phyloP scores from a whole-genome alignment of 2,797 vertebrate genomes.

The Rachycentron canadum region DNA sequence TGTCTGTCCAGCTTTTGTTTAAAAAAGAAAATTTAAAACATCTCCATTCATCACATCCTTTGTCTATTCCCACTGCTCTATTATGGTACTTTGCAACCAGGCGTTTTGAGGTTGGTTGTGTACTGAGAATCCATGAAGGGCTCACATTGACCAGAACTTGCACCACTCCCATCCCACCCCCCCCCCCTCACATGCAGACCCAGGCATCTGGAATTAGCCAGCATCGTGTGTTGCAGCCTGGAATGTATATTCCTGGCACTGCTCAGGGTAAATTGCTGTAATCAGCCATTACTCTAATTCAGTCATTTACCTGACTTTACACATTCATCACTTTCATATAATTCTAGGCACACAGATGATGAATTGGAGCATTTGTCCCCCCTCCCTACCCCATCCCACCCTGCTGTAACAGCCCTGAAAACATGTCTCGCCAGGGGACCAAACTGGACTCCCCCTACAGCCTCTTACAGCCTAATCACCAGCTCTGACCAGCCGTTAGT shows the following conservation, averaged over 20 bases:
- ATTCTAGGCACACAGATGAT: slow-evolving; percentile 71
- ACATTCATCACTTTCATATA: slow-evolving; percentile 81
- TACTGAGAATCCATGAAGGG: slow-evolving; percentile 33
- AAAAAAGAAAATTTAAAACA: not conserved
- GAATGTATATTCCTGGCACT: slow-evolving; percentile 76
- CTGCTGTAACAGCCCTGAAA: slow-evolving; percentile 51
- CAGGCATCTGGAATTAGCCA: slow-evolving; percentile 64
- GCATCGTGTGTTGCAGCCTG: slow-evolving; percentile 53
- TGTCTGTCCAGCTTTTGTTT: too few species aligned
- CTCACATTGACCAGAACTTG: slow-evolving; percentile 56
- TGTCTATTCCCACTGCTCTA: slow-evolving; percentile 13
- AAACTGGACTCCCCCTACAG: slow-evolving; percentile 34
- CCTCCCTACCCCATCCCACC: not conserved
- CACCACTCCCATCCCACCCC: slow-evolving; percentile 17
- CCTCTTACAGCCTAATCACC: slow-evolving; percentile 70
- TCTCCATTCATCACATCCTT: not conserved
- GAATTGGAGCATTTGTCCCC: slow-evolving; percentile 71
- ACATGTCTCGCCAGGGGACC: slow-evolving; percentile 46
- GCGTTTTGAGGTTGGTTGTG: slow-evolving; percentile 28
- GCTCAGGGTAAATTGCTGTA: slow-evolving; percentile 79
- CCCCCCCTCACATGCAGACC: slow-evolving; percentile 28
- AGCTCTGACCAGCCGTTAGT: slow-evolving; percentile 75
- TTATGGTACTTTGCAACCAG: slow-evolving; percentile 12
- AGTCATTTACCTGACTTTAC: slow-evolving; percentile 80
- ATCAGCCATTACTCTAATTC: slow-evolving; percentile 83